A percentile compares a stretch with the other conserved stretches of the same genome.
phyloP scores from a whole-genome alignment of 2,797 vertebrate species.

The Onychomys arenicola region DNA sequence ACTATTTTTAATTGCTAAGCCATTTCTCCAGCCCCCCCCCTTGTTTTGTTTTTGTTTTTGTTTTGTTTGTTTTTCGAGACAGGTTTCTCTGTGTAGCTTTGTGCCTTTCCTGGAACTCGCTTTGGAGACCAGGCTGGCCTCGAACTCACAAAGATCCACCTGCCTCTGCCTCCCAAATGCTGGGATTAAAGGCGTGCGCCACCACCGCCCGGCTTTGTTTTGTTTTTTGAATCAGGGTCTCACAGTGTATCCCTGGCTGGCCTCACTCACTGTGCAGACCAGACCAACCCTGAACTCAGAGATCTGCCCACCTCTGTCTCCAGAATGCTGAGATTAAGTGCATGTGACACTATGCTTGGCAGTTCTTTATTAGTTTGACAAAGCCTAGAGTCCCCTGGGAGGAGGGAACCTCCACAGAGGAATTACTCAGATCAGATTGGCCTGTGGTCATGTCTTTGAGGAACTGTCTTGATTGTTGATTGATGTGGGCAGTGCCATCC shows the following conservation, averaged over 20 bases:
- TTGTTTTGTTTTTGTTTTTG: too few relatives aligned
- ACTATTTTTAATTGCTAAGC: too few relatives aligned
- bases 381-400: not conserved
- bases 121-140: too few relatives aligned
- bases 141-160: too few relatives aligned
- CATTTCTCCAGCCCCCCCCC: not conserved
- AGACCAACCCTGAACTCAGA: not conserved
- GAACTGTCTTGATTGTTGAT: not conserved
- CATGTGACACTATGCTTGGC: not conserved
- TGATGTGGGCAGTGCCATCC: not conserved
- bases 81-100: too few relatives aligned
- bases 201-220: too few relatives aligned
- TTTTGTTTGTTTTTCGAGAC: too few relatives aligned
- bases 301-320: not conserved
- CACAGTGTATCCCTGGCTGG: not conserved
- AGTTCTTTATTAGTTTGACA: not conserved
- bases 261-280: not conserved
- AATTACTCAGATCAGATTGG: not conserved
- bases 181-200: too few relatives aligned
- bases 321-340: not conserved
- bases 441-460: not conserved
- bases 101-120: too few relatives aligned
- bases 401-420: not conserved
- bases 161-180: too few relatives aligned
- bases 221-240: not conserved